Evolutionary conservation across 1,140 invertebrate genomes (phyloP), one percentile per base, ranked within the genome.

Genomic region (Oedothorax gibbosus): DNA sequence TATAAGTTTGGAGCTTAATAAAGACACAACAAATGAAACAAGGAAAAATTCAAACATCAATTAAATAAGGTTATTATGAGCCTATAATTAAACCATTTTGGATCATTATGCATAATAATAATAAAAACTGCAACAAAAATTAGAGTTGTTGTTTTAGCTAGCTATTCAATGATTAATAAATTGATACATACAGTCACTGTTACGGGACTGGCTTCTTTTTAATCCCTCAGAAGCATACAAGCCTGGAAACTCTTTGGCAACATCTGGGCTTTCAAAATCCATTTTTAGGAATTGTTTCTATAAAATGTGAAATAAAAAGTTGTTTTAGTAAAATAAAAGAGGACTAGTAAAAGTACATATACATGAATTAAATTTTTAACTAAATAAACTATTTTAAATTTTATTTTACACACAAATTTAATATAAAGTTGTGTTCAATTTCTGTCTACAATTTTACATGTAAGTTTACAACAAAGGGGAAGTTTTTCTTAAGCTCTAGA

Each of bases 191-290:
- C 95, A 96, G 89, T 96, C 95, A 89, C 94, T 95, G 89, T 96
- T 95, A 88, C 95, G 88, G 93, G 95, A 87, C 92, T 90, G 85
- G 49, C 89, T 92, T 66, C 62, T 87, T 81, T 95, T 94, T 21
- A 93, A 93, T 53, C 93, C 91, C 90, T 96, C 95, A 10, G 94
- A 95, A 14, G 94, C 94, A 89, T 96, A 96, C 71, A 97, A 90
- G 64, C 96, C 95, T 56, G 96, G 95, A 91, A 97, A 97, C 90
- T 96, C 95, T 90, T 96, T 96, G 90, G 96, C 95, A 66, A 95
- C 94, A 88, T 97, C 95, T 57, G 95, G 95, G 90, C 95, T 96
- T 91, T 97, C 95, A 90, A 96, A 96, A 91, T 96, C 95, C 95
- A 96, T 96, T 87, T 71, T 73, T 12, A 18, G 69, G 5, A 53